Percentiles rank a stretch among this genome's conserved stretches.
Evolutionary conservation across 2,888 invertebrate genomes (phyloP).

Genomic region (Mythimna impura): DNA sequence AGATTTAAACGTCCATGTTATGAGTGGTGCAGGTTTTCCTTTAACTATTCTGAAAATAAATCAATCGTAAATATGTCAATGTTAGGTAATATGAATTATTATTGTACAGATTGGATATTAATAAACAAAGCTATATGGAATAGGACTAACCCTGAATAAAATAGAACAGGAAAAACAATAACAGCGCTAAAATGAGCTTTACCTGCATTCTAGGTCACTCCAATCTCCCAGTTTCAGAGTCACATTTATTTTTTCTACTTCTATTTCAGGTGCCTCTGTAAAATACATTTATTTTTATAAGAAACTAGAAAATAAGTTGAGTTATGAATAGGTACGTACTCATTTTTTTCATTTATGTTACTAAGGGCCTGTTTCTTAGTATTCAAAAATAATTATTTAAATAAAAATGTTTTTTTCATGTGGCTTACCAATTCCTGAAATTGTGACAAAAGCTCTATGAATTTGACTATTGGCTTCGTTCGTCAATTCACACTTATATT

Average conservation of each 20-base stretch:
- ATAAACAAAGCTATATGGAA: background rate
- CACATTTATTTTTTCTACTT: conserved; percentile 65
- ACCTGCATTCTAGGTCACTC: conserved; percentile 78
- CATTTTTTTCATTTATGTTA: background rate
- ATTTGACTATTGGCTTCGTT: conserved; percentile 70
- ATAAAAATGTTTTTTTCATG: background rate
- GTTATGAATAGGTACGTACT: background rate
- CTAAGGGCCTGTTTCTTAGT: too few relatives aligned
- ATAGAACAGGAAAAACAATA: background rate
- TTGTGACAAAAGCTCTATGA: conserved; percentile 69
- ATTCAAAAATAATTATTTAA: background rate
- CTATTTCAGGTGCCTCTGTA: conserved; percentile 78
- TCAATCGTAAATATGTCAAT: background rate
- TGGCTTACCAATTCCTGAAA: conserved; percentile 81
- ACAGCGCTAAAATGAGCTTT: conserved; percentile 32
- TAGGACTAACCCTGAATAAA: background rate
- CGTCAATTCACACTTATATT: conserved; percentile 75
- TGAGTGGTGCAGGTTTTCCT: conserved; percentile 78
- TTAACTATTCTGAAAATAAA: conserved; percentile 71
- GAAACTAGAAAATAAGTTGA: background rate
- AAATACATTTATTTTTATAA: conserved; percentile 19
- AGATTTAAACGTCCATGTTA: conserved; percentile 78
- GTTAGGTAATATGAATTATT: background rate
- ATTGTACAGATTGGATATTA: background rate
- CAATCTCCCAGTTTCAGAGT: conserved; percentile 72